Percentiles rank a stretch among this genome's conserved stretches.
Conservation (phyloP, 2,113 vertebrate species). For the Amphilophus citrinellus region DNA sequence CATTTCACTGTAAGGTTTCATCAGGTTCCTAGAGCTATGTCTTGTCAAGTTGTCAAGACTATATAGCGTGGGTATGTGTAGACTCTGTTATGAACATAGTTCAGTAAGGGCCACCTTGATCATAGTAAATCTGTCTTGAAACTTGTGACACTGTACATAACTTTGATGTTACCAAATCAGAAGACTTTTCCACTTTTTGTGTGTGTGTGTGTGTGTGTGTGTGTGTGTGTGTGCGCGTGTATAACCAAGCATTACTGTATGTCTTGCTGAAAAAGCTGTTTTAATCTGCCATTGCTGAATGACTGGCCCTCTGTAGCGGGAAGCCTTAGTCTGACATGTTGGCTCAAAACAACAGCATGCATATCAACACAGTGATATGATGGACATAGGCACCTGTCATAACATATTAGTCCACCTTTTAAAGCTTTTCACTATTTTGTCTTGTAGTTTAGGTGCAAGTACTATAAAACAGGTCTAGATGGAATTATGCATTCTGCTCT, state of each 20-base stretch:
- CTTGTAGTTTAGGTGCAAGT: slow-evolving; percentile 59
- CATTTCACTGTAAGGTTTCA: slow-evolving; percentile 27
- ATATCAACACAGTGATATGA: slow-evolving; percentile 73
- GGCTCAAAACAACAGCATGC: slow-evolving; percentile 65
- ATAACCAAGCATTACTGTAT: slow-evolving; percentile 2
- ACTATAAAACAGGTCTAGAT: neutral
- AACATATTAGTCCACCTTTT: slow-evolving; percentile 65
- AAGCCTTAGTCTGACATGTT: slow-evolving; percentile 64
- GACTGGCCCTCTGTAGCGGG: slow-evolving; percentile 28
- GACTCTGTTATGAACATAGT: slow-evolving; percentile 1
- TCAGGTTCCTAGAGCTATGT: slow-evolving; percentile 12
- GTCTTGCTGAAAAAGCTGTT: slow-evolving; percentile 46
- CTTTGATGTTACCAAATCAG: slow-evolving; percentile 39
- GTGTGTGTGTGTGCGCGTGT: too few species aligned
- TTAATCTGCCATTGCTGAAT: slow-evolving; percentile 56
- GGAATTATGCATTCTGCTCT: slow-evolving; percentile 1
- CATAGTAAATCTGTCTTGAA: slow-evolving; percentile 16
- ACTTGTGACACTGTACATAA: slow-evolving; percentile 5
- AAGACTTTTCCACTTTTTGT: neutral
- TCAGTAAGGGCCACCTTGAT: slow-evolving; percentile 38
- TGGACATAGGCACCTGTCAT: slow-evolving; percentile 79
- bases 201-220: too few species aligned
- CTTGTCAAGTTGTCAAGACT: slow-evolving; percentile 26
- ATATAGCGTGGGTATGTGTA: slow-evolving; percentile 17
- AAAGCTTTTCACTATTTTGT: slow-evolving; percentile 48